Conservation (phyloP, 2,888 invertebrate species). For the Tipula vernalis region DNA sequence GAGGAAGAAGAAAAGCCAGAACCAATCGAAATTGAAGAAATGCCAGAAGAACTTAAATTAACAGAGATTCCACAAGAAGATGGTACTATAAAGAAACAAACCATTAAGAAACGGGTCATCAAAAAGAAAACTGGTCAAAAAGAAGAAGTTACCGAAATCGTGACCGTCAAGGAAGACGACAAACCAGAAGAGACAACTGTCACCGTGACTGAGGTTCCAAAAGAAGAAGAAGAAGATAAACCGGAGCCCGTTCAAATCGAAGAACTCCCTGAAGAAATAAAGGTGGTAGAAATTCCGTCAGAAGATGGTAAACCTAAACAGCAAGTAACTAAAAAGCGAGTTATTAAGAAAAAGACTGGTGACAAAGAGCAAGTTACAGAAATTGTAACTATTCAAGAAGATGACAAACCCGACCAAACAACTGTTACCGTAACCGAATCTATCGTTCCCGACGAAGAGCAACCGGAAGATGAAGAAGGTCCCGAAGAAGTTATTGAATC, state of each 20-base stretch:
- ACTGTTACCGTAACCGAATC: constrained; percentile 21
- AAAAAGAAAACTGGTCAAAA: constrained; percentile 29
- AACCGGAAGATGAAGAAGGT: constrained; percentile 16
- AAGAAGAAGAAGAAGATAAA: constrained; percentile 18
- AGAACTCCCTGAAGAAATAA: constrained; percentile 14
- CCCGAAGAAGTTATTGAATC: background rate
- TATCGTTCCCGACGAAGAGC: constrained; percentile 16
- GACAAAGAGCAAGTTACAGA: constrained; percentile 29
- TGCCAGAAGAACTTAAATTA: constrained; percentile 23
- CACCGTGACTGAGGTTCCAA: constrained; percentile 16
- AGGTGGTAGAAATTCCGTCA: constrained; percentile 27
- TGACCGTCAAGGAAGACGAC: constrained; percentile 31
- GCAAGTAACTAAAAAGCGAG: constrained; percentile 27
- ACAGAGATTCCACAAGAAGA: constrained; percentile 21
- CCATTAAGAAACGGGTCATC: constrained; percentile 28
- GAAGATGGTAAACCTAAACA: constrained; percentile 24
- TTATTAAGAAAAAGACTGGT: constrained; percentile 28
- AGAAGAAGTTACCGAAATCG: constrained; percentile 32
- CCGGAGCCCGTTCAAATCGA: constrained; percentile 19
- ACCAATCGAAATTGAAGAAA: constrained; percentile 18
- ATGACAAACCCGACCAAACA: constrained; percentile 26
- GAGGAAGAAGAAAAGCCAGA: background rate
- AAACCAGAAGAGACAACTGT: constrained; percentile 28
- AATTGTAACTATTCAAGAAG: constrained; percentile 29
- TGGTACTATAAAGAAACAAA: constrained; percentile 24